Evolutionary conservation across 1,140 invertebrate species (phyloP).

Genomic region (Conopomorpha cramerella): DNA sequence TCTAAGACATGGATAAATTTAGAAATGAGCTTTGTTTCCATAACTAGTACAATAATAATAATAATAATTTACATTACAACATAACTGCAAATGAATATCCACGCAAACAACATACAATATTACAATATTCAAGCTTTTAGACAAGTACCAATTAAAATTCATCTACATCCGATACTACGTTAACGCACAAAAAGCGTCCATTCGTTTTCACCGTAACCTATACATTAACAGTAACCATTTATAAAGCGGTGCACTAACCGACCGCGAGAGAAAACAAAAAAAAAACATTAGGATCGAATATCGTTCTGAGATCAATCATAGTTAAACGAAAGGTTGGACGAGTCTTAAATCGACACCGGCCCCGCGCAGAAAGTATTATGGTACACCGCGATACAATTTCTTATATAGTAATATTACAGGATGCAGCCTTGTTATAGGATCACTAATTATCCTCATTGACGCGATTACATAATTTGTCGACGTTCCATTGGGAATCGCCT

Average conservation of each 20-base stretch:
- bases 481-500: no score
- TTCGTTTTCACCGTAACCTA: slow-evolving; percentile 21
- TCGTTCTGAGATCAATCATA: slow-evolving; percentile 55
- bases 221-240: slow-evolving; percentile 33
- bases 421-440: slow-evolving; percentile 10
- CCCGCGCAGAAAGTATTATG: no score
- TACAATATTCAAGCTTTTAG: slow-evolving; percentile 30
- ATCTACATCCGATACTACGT: slow-evolving; percentile 36
- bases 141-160: slow-evolving; percentile 3
- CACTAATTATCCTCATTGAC: no score
- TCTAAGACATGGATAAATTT: slow-evolving; percentile 22
- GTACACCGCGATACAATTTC: slow-evolving; percentile 6
- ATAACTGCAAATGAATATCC: slow-evolving; percentile 36
- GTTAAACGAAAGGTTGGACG: slow-evolving; percentile 35
- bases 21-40: slow-evolving; percentile 33
- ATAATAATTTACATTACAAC: slow-evolving; percentile 52
- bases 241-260: slow-evolving; percentile 29
- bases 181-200: slow-evolving; percentile 54
- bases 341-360: no score
- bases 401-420: slow-evolving; percentile 9
- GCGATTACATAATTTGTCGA: no score
- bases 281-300: slow-evolving; percentile 50
- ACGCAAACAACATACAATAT: slow-evolving; percentile 45
- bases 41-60: no score
- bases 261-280: slow-evolving; percentile 37